phyloP scores from a whole-genome alignment of 2,797 vertebrate species.

The Steatocranus sp. region DNA sequence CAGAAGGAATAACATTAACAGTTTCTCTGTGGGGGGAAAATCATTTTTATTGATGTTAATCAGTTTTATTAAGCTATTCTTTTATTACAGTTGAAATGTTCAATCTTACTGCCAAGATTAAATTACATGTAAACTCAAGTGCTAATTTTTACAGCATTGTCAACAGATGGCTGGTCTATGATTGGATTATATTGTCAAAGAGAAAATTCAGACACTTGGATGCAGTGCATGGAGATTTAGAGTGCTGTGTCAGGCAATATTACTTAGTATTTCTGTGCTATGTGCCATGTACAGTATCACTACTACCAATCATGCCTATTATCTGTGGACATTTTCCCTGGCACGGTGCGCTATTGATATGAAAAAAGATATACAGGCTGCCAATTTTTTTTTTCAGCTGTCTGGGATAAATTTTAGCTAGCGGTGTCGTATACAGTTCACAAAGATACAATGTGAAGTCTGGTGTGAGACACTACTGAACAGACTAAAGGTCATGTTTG shows the following conservation, averaged over 20 bases:
- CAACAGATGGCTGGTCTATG: neutral
- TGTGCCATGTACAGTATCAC: neutral
- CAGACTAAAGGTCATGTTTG: neutral
- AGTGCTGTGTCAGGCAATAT: neutral
- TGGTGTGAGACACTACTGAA: neutral
- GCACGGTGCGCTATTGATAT: neutral
- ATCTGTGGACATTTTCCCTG: constrained; percentile 8
- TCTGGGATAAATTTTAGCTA: neutral
- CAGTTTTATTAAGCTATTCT: neutral
- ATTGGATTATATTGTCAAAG: constrained; percentile 12
- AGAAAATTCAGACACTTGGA: neutral
- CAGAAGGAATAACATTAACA: neutral
- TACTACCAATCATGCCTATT: neutral
- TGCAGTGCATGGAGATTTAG: neutral
- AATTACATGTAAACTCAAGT: constrained; percentile 2
- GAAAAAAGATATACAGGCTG: neutral
- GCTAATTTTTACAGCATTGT: neutral
- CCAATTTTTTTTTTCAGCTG: neutral
- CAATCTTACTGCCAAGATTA: neutral
- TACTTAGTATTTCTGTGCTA: neutral
- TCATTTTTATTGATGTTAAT: neutral
- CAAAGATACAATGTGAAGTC: neutral
- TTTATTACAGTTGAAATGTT: neutral
- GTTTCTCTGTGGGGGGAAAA: neutral
- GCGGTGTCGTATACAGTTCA: neutral